A percentile compares a stretch with the other conserved stretches of the same genome.
These are phyloP conservation scores for Dromococcyx pavoninus DNA, from an alignment of 2,797 vertebrate species.

Conservation along the genomic window DNA sequence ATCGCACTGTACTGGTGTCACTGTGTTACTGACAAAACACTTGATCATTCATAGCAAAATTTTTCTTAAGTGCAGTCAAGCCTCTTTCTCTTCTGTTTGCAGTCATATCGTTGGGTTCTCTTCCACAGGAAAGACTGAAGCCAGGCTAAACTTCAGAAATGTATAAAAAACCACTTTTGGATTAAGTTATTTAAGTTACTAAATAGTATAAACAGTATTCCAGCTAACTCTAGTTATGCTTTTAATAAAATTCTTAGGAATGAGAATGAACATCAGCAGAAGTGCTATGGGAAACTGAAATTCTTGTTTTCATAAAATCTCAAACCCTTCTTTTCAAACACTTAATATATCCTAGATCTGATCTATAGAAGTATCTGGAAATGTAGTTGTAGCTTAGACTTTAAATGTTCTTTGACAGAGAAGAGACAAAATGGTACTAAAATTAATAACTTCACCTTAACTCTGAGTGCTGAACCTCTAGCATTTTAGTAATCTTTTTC, in stretches of 20 bases:
- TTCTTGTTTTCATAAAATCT: neutral
- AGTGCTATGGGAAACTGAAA: neutral
- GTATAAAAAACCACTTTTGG: neutral
- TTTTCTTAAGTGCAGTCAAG: neutral
- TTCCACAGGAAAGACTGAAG: neutral
- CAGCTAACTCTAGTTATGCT: neutral
- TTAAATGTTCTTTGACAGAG: neutral
- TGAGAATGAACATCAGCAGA: neutral
- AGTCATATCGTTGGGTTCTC: fast-evolving
- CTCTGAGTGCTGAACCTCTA: neutral
- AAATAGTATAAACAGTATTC: neutral
- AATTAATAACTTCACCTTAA: neutral
- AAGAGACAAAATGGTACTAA: neutral
- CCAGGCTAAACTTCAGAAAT: neutral
- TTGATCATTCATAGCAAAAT: neutral
- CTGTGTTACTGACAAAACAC: neutral
- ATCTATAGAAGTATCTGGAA: neutral
- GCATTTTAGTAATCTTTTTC: neutral
- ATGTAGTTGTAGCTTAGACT: neutral
- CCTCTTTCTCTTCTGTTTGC: neutral
- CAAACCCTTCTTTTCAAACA: neutral
- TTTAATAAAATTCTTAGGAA: neutral
- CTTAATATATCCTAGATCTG: neutral
- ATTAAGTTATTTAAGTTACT: neutral
- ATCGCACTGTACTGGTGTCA: neutral